A percentile compares a stretch with the other conserved stretches of the same genome.
Conservation (phyloP, 1,140 invertebrate species). For the Zaprionus inermis region DNA sequence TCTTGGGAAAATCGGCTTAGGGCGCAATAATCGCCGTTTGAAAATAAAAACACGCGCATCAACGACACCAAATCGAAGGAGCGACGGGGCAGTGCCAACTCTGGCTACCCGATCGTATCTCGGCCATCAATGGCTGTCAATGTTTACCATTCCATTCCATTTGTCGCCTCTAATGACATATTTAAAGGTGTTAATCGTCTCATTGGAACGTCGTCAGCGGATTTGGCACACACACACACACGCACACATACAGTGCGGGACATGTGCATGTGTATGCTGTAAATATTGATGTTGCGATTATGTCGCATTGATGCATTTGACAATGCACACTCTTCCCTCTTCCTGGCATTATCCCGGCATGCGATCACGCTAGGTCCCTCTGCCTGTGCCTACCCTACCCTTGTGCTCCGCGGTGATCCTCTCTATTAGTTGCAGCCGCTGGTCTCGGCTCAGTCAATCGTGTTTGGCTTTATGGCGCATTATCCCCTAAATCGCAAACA, state of each 20-base stretch:
- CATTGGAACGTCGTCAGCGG: constrained; percentile 69
- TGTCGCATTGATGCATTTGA: constrained; percentile 68
- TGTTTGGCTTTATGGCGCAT: constrained; percentile 79
- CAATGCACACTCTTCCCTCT: constrained; percentile 63
- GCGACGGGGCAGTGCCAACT: neutral
- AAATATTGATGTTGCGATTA: constrained; percentile 81
- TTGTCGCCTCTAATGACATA: constrained; percentile 82
- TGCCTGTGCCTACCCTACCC: constrained; percentile 4
- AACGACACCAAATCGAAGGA: constrained; percentile 59
- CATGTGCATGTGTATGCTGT: constrained; percentile 35
- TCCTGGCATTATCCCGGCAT: constrained; percentile 58
- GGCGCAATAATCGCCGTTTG: constrained; percentile 75
- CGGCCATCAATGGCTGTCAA: constrained; percentile 57
- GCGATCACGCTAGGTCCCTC: constrained; percentile 47
- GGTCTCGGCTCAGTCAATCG: constrained; percentile 67
- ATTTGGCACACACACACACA: constrained; percentile 45
- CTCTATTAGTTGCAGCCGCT: constrained; percentile 65
- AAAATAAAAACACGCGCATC: constrained; percentile 80
- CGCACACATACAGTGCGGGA: neutral
- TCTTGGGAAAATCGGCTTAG: constrained; percentile 70
- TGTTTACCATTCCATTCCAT: constrained; percentile 63
- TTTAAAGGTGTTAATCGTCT: constrained; percentile 80
- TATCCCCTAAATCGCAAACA: constrained; percentile 81
- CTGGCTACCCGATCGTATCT: neutral
- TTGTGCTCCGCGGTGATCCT: neutral